phyloP scores from a whole-genome alignment of 2,888 invertebrate genomes.

The Abscondita cerata region DNA sequence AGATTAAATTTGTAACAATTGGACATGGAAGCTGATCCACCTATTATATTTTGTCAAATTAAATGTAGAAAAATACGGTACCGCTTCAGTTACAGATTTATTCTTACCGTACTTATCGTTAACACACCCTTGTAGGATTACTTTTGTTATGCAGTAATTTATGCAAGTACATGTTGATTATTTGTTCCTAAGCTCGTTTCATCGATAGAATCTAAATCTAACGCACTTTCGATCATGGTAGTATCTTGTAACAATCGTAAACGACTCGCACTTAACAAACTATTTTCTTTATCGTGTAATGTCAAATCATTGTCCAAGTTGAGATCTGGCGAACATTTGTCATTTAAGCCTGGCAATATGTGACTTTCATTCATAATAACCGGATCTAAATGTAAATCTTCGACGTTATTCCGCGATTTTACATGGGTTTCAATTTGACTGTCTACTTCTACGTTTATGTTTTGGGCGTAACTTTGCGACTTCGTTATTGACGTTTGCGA shows the following conservation, averaged over 20 bases:
- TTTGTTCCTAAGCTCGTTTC: slow-evolving; percentile 73
- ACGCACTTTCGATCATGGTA: slow-evolving; percentile 89
- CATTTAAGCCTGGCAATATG: slow-evolving; percentile 48
- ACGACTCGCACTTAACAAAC: slow-evolving; percentile 72
- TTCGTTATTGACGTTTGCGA: slow-evolving; percentile 46
- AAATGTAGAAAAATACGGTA: slow-evolving; percentile 9
- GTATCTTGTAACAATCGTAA: slow-evolving; percentile 83
- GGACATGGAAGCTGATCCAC: slow-evolving; percentile 21
- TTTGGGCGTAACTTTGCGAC: slow-evolving; percentile 53
- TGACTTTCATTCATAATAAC: slow-evolving; percentile 56
- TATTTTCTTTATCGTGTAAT: slow-evolving; percentile 56
- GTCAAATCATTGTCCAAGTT: slow-evolving; percentile 56
- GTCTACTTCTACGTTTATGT: slow-evolving; percentile 43
- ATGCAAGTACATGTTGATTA: slow-evolving; percentile 72
- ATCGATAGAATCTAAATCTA: slow-evolving; percentile 87
- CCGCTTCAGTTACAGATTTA: slow-evolving; percentile 1
- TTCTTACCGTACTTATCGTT: slow-evolving; percentile 9
- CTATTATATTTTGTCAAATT: slow-evolving; percentile 5
- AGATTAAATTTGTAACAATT: slow-evolving; percentile 14
- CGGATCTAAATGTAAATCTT: slow-evolving; percentile 65
- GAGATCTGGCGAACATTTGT: slow-evolving; percentile 45
- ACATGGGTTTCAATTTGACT: slow-evolving; percentile 27
- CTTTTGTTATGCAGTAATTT: slow-evolving; percentile 52
- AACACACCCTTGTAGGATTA: slow-evolving; percentile 5
- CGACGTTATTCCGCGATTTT: slow-evolving; percentile 52